Evolutionary conservation across 2,113 vertebrate species (phyloP).

Genomic region (Eublepharis macularius): DNA sequence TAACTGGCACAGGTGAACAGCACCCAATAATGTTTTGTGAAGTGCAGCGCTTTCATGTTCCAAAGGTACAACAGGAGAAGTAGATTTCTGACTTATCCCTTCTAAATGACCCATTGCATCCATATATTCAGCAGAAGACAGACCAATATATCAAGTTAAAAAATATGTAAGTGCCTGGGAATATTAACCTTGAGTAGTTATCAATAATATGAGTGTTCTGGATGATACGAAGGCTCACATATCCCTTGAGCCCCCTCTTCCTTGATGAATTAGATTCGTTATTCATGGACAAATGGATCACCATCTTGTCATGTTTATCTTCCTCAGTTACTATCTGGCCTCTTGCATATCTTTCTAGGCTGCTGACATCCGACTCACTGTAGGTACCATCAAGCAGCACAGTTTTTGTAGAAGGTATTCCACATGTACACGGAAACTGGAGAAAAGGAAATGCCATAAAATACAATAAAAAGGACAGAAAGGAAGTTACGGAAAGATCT

Average conservation of each 20-base stretch:
- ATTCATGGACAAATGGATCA: constrained; percentile 86
- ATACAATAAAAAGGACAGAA: constrained; percentile 29
- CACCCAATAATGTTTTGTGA: constrained; percentile 2
- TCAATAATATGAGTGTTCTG: constrained; percentile 92
- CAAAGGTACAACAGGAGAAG: constrained; percentile 28
- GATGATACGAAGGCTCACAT: constrained; percentile 83
- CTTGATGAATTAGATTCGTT: constrained; percentile 78
- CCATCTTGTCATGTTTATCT: constrained; percentile 87
- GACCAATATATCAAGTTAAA: constrained; percentile 98
- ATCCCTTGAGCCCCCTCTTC: constrained; percentile 81
- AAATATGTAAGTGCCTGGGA: constrained; percentile 91
- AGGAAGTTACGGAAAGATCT: not conserved
- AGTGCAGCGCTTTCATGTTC: not conserved
- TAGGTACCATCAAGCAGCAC: constrained; percentile 89
- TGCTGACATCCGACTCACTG: constrained; percentile 88
- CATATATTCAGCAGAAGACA: constrained; percentile 84
- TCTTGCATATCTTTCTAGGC: constrained; percentile 86
- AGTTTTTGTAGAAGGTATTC: constrained; percentile 83
- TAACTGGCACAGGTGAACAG: constrained; percentile 18
- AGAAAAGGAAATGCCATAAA: constrained; percentile 34
- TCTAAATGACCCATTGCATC: not conserved
- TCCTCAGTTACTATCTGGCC: constrained; percentile 81
- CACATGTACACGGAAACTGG: constrained; percentile 83
- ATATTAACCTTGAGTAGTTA: constrained; percentile 93
- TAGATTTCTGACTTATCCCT: constrained; percentile 18